These are phyloP conservation scores for Patagioenas fasciata DNA, from an alignment of 2,113 vertebrate species.

Conservation along the genomic window DNA sequence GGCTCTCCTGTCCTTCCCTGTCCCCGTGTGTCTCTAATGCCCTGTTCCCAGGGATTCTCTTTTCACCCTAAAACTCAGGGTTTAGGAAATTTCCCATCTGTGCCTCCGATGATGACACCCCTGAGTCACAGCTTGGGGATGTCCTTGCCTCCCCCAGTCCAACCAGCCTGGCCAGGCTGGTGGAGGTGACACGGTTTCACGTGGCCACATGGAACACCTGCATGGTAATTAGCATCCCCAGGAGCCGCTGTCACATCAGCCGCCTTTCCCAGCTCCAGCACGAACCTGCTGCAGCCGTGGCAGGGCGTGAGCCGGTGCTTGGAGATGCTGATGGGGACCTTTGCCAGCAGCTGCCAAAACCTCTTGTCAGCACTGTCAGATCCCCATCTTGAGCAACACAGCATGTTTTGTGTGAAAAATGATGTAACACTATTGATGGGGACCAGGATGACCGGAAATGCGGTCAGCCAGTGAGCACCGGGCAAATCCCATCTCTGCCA, in stretches of 20 bases:
- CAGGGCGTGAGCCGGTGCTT: not conserved
- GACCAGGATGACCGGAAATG: accelerated
- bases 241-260: accelerated
- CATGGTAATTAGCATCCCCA: not conserved
- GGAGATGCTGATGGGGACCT: not conserved
- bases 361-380: accelerated
- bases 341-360: not conserved
- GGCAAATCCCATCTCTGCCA: not conserved
- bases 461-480: accelerated
- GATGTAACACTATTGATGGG: no score
- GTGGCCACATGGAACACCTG: accelerated
- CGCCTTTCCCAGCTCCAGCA: not conserved
- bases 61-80: not conserved
- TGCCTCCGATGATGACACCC: not conserved
- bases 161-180: not conserved
- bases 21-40: accelerated
- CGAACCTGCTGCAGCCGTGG: accelerated
- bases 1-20: not conserved
- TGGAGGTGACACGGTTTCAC: accelerated
- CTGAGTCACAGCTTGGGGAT: not conserved
- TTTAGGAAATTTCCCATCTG: not conserved
- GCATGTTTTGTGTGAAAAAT: not conserved
- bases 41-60: accelerated
- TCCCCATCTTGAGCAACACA: accelerated
- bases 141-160: not conserved